Base-by-base conservation (phyloP, 2,888 invertebrate genomes). In the Troides oblongomaculatus region DNA sequence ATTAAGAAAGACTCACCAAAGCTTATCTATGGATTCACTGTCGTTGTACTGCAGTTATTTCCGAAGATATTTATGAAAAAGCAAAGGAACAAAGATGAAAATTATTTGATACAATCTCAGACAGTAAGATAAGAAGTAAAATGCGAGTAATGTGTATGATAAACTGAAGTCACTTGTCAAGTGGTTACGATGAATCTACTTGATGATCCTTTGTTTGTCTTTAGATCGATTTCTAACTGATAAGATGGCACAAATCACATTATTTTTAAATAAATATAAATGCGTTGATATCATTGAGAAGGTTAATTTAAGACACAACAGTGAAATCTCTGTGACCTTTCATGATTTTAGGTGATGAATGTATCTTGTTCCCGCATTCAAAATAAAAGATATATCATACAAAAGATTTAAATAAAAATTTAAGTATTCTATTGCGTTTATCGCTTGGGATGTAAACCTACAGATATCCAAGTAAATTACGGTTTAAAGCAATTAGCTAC, bases 51-150 rank as follows among this genome's bases (percentile, higher is more conserved):
- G 7, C n/a, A 61, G 2, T 53, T 74, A 69, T 4, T 76, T 78
- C 68, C 0, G 5, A 72, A 74, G 72, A 76, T 75, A 81, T 66
- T 70, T 50, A 8, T 61, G 68, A 70, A 81, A 84, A 85, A 70
- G 58, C 71, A 2, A 12, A 65, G 84, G 86, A 81, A 86, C 85
- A 79, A 83, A 85, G 79, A 43, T 76, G n/a, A 64, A 85, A 84
- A 86, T 86, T 86, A 86, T 73, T 62, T 75, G 77, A 82, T 83
- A 74, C 70, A 30, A 71, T 50, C 53, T 71, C 63, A 30, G 56
- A 70, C 60, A 68, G 14, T 60, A 53, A 59, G 25, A 65, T 66
- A 59, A 17, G 0, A 23, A 1, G 21, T 7, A 10, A 25, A 60
- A 60, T 60, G 25, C 25, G 1, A 25, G 59, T 60, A 30, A 30